Conservation (phyloP, 1,140 invertebrate species). For the Drosophila busckii region DNA sequence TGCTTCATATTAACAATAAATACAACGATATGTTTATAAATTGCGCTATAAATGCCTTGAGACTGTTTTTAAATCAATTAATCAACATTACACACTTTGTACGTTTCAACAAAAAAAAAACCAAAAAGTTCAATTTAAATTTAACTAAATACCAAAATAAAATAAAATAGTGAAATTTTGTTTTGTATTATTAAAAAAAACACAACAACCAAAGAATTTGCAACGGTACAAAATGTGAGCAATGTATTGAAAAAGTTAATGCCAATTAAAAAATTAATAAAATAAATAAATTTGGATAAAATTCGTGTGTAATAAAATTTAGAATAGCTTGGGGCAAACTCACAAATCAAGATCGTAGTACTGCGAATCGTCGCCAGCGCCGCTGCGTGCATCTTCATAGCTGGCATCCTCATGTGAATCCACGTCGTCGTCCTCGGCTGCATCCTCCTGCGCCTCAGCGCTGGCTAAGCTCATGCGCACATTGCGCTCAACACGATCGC, state of each 20-base stretch:
- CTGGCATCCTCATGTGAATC: constrained; percentile 50
- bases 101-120: constrained; percentile 31
- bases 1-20: no score
- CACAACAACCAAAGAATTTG: constrained; percentile 52
- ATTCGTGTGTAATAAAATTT: constrained; percentile 9
- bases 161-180: constrained; percentile 29
- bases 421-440: constrained; percentile 24
- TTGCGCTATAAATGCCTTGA: constrained; percentile 31
- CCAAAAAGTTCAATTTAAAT: constrained; percentile 14
- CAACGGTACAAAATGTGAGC: constrained; percentile 62
- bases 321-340: constrained; percentile 50
- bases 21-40: constrained; percentile 2
- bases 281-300: constrained; percentile 30
- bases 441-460: constrained; percentile 35
- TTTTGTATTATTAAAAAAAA: constrained; percentile 21
- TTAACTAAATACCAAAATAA: constrained; percentile 18
- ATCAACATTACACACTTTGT: constrained; percentile 50
- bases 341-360: constrained; percentile 75
- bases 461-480: constrained; percentile 34
- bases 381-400: constrained; percentile 53
- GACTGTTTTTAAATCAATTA: constrained; percentile 8
- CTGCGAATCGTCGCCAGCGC: constrained; percentile 54
- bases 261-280: constrained; percentile 8
- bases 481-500: constrained; percentile 68
- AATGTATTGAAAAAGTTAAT: constrained; percentile 37